Evolutionary conservation across 2,113 vertebrate genomes (phyloP), one percentile per base, ranked within the genome.

Genomic region (Canis aureus): DNA sequence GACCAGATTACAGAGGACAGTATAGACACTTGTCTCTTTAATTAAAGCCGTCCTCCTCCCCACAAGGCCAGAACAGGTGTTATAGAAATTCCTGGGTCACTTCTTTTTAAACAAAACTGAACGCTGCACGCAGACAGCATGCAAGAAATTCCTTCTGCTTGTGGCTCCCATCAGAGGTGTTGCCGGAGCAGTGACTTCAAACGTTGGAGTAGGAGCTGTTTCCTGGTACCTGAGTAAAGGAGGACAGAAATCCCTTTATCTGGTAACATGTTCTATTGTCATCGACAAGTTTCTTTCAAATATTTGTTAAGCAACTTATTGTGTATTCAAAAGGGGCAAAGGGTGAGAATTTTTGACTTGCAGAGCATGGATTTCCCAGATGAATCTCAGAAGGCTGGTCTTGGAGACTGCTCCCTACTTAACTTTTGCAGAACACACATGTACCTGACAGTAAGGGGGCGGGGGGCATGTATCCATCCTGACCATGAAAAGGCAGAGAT

Each of bases 11-110:
- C 5, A 88, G 88, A 80, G 60, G 53, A 20, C 17, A 22, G 23
- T 4, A 2, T 71, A 95, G 94, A 95, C 23, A 55, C 1, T 49
- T 62, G 80, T 85, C n/a, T 51, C 88, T 94, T 91, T 86, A 53
- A 78, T 84, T 64, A 91, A 85, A 86, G 53, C 60, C 0, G 0
- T 0, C 59, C 3, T 51, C 35, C 29, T 25, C 22, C 27, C 71
- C 22, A 17, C 22, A 17, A 64, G 84, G 71, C 82, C 32, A 74
- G 83, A 95, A 22, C 29, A 95, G 81, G 32, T 92, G 81, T 83
- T 92, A 12, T 0, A 66, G 89, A 80, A 78, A 91, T 96, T 93
- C 86, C 89, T 76, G 67, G 89, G 38, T 19, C n/a, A 89, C 51
- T 87, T 67, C 62, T 89, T 71, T 94, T 43, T 88, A 92, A 86